Evolutionary conservation across 2,113 vertebrate species (phyloP).

Genomic region (Caretta caretta): DNA sequence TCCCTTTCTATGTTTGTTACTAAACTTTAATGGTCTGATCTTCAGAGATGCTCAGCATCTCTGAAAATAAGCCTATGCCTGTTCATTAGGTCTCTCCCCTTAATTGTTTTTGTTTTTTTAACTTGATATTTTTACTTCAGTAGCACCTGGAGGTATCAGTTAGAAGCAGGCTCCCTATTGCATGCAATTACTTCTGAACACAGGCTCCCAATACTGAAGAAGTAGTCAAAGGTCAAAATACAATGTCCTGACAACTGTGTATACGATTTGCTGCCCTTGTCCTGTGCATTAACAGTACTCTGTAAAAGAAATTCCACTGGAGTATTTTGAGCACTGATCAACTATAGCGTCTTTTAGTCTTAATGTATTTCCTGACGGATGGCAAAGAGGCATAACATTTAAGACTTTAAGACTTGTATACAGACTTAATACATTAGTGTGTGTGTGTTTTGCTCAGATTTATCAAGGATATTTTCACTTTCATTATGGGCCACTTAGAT

Average conservation of each 20-base stretch:
- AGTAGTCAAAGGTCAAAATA: background rate
- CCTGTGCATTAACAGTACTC: background rate
- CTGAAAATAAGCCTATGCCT: background rate
- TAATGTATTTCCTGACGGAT: background rate
- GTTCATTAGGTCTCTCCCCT: background rate
- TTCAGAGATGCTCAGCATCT: background rate
- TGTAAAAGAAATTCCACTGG: background rate
- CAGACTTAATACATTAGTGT: background rate
- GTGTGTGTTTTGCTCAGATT: background rate
- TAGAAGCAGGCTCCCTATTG: background rate
- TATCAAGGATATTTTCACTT: background rate
- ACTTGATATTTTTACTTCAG: background rate
- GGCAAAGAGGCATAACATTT: background rate
- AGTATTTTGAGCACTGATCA: background rate
- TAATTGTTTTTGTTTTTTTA: background rate
- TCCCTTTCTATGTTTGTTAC: background rate
- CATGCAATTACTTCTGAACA: background rate
- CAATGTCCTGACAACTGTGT: background rate
- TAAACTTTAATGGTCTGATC: background rate
- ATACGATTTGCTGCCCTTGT: background rate
- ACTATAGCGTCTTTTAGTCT: background rate
- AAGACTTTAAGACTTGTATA: background rate
- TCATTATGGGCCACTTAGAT: background rate
- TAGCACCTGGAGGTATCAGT: background rate
- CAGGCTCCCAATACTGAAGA: background rate